A percentile compares a stretch with the other conserved stretches of the same genome.
These are phyloP conservation scores for Chymomyza amoena DNA, from an alignment of 2,888 invertebrate species.

Conservation along the genomic window DNA sequence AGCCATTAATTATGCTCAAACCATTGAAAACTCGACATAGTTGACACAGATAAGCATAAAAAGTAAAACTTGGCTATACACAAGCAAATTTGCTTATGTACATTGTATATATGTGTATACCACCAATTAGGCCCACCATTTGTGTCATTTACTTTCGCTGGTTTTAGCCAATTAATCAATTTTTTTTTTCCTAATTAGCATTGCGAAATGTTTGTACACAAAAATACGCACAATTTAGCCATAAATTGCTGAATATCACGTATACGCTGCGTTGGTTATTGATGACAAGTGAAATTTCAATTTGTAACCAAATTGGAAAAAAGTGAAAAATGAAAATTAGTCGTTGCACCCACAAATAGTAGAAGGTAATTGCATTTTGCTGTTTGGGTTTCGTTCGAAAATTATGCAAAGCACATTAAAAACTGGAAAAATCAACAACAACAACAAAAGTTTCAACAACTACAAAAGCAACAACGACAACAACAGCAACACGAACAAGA, in stretches of 20 bases:
- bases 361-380: slow-evolving; percentile 31
- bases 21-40: not conserved
- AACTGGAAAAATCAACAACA: slow-evolving; percentile 35
- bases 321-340: slow-evolving; percentile 35
- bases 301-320: slow-evolving; percentile 34
- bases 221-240: slow-evolving; percentile 4
- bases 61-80: not conserved
- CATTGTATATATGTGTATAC: not conserved
- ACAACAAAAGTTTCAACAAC: slow-evolving; percentile 3
- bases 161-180: slow-evolving; percentile 53
- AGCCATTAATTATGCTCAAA: not conserved
- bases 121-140: slow-evolving; percentile 20
- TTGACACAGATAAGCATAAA: not conserved
- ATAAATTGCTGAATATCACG: slow-evolving; percentile 41
- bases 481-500: slow-evolving; percentile 8
- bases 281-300: slow-evolving; percentile 52
- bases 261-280: slow-evolving; percentile 32
- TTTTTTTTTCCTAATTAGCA: slow-evolving; percentile 40
- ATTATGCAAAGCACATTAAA: slow-evolving; percentile 59
- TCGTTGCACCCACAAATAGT: slow-evolving; percentile 22
- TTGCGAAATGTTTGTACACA: not conserved
- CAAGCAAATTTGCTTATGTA: not conserved
- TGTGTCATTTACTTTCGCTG: slow-evolving; percentile 25
- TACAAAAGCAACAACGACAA: slow-evolving; percentile 3
- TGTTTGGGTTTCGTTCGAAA: slow-evolving; percentile 37